Base-by-base conservation (phyloP, 2,113 vertebrate genomes). In the Embiotoca jacksoni region DNA sequence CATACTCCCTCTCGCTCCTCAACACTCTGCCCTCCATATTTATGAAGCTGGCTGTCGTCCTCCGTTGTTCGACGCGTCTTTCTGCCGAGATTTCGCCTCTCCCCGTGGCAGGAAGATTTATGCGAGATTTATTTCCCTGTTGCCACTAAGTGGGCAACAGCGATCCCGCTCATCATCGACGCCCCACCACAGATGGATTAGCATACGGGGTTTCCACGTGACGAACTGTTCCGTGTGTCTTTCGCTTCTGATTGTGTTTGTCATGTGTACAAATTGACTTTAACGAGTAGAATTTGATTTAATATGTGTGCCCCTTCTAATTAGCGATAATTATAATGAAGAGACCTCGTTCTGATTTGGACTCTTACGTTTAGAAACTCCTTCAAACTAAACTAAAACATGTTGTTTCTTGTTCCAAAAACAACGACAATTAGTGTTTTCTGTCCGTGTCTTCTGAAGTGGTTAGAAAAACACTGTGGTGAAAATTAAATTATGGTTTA, bases 21-120 rank as follows among this genome's bases (percentile, higher is more conserved):
- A 32, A 73, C 70, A 57, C 77, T 80, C 72, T 72, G 46, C 65
- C 79, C 83, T 89, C 86, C 89, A 88, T 91, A 90, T 91, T 92
- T 83, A 91, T 91, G 88, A 88, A 88, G 70, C 82, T 55, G 66
- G 58, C 81, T 62, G 83, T 80, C 72, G 56, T 87, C 54, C 84
- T 70, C 70, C 15, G 8, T 60, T 66, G 81, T 88, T 75, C 63
- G 72, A 80, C 69, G 58, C 49, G 11, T 54, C 44, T 53, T 79
- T 75, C 61, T 71, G 74, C 64, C 5, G 62, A 85, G 80, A 72
- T 81, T 78, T 60, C 31, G 41, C 49, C 37, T 7, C 67, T 50
- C 47, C 63, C 47, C 33, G 7, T 6, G 1, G 50, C 81, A 44
- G 32, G 6, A 3, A 85, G 74, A 81, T 83, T 74, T 78, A 62